Evolutionary conservation across 2,888 invertebrate genomes (phyloP).

Genomic region (Operophtera brumata): DNA sequence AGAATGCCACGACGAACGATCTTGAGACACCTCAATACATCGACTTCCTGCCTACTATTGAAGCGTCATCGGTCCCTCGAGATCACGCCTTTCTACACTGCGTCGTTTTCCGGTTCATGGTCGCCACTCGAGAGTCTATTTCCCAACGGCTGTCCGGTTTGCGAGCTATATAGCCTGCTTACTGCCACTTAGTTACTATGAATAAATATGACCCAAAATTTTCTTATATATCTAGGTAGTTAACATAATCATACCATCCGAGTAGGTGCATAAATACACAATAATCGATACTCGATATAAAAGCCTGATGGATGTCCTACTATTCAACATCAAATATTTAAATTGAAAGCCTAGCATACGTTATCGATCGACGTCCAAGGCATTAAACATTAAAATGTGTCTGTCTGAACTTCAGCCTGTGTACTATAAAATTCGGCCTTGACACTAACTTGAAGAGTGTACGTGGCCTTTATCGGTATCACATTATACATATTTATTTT

Average conservation of each 20-base stretch:
- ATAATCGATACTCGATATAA: conserved; percentile 12
- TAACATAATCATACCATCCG: no score
- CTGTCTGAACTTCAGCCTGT: conserved; percentile 60
- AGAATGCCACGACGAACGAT: no score
- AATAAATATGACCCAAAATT: no score
- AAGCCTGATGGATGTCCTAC: conserved; percentile 42
- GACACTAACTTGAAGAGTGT: conserved; percentile 43
- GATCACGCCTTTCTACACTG: no score
- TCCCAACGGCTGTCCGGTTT: no score
- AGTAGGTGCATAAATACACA: conserved; percentile 5
- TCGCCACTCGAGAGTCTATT: no score
- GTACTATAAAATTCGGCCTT: conserved; percentile 56
- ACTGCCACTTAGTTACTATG: no score
- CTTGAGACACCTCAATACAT: no score
- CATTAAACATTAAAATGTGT: conserved; percentile 72
- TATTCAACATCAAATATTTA: conserved; percentile 29
- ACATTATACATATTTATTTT: conserved; percentile 9
- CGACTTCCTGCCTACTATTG: no score
- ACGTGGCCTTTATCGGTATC: conserved; percentile 2
- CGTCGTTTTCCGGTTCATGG: not conserved
- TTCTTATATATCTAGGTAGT: no score
- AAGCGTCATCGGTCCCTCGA: no score
- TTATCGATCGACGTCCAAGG: conserved; percentile 58
- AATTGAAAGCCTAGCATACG: conserved; percentile 28
- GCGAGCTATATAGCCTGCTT: no score